A percentile compares a stretch with the other conserved stretches of the same genome.
Conservation (phyloP, 1,140 invertebrate species). For the Ips nitidus region DNA sequence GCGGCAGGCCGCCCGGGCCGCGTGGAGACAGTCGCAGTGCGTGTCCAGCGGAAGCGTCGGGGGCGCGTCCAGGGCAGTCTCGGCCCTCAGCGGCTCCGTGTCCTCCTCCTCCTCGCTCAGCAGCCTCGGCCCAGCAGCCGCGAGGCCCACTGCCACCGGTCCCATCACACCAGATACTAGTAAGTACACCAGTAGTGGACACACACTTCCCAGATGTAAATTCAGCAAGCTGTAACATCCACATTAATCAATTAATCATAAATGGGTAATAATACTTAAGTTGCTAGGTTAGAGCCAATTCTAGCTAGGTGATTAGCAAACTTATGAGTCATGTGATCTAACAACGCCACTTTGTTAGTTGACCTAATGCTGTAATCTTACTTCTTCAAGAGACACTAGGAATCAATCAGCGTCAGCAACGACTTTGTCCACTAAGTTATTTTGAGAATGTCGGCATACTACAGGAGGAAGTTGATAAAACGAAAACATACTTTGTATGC, state of each 20-base stretch:
- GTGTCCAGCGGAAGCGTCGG: slow-evolving; percentile 64
- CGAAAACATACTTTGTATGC: too few relatives aligned
- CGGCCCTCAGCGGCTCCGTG: slow-evolving; percentile 67
- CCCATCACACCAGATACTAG: slow-evolving; percentile 72
- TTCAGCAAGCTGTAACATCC: not conserved
- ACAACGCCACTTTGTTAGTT: too few relatives aligned
- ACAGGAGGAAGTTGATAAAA: too few relatives aligned
- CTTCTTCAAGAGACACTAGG: too few relatives aligned
- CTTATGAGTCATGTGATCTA: too few relatives aligned
- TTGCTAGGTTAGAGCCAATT: not conserved
- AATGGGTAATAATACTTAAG: not conserved
- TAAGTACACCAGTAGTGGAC: slow-evolving; percentile 44
- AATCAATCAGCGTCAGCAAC: too few relatives aligned
- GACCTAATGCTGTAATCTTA: too few relatives aligned
- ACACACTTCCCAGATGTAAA: not conserved
- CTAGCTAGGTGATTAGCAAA: too few relatives aligned
- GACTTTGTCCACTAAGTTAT: too few relatives aligned
- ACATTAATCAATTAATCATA: not conserved
- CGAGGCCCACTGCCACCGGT: slow-evolving; percentile 60
- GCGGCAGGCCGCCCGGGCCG: slow-evolving; percentile 72
- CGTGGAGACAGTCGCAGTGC: slow-evolving; percentile 76
- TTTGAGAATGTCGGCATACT: too few relatives aligned
- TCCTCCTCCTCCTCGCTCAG: slow-evolving; percentile 68
- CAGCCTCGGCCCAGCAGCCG: slow-evolving; percentile 57
- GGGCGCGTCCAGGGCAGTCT: slow-evolving; percentile 59